These are phyloP conservation scores for Escarpia spicata DNA, from an alignment of 2,888 invertebrate genomes.

Conservation along the genomic window DNA sequence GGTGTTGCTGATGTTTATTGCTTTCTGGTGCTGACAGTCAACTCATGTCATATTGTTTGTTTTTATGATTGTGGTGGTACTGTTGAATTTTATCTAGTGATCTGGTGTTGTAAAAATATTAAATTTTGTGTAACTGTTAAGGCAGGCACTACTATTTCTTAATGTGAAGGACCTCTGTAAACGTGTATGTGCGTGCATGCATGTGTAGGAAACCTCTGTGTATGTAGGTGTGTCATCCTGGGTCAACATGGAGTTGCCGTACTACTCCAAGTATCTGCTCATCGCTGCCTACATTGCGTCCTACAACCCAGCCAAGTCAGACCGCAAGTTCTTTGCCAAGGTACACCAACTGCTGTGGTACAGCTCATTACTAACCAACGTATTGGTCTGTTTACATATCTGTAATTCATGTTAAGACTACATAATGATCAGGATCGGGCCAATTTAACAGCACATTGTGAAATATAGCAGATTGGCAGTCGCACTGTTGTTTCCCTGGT, in stretches of 20 bases:
- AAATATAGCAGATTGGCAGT: no score
- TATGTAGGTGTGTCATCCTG: slow-evolving; percentile 35
- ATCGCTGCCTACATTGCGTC: slow-evolving; percentile 93
- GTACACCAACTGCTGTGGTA: slow-evolving; percentile 38
- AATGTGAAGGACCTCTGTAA: no score
- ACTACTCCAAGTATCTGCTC: slow-evolving; percentile 87
- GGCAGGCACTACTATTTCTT: no score
- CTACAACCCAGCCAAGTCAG: slow-evolving; percentile 88
- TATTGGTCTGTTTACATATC: neutral
- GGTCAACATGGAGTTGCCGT: slow-evolving; percentile 74
- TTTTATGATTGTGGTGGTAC: no score
- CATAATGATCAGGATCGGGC: neutral
- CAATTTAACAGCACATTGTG: neutral
- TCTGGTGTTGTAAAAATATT: no score
- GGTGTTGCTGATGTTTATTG: no score
- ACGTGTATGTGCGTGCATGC: neutral
- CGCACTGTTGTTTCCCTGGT: neutral
- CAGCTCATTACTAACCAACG: neutral
- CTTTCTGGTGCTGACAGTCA: no score
- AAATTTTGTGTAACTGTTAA: no score
- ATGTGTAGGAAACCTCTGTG: neutral
- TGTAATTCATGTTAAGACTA: neutral
- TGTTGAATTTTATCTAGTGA: no score
- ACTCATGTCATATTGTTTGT: no score
- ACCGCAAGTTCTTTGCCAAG: slow-evolving; percentile 87